These are phyloP conservation scores for Drosophila kanekoi DNA, from an alignment of 2,888 invertebrate genomes.

Conservation along the genomic window DNA sequence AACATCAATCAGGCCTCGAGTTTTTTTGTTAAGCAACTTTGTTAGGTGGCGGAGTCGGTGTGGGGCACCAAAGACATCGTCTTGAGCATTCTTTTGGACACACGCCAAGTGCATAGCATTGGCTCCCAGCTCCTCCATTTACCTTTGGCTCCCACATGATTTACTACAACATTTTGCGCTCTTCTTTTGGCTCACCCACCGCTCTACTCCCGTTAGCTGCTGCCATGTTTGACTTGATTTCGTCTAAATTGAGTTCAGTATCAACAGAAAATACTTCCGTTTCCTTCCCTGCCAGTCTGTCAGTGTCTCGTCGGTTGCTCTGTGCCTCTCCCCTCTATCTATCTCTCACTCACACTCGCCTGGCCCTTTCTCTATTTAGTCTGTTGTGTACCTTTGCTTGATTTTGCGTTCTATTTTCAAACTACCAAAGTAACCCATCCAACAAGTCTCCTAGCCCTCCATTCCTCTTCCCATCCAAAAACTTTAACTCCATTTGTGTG, in stretches of 20 bases:
- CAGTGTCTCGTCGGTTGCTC: slow-evolving; percentile 39
- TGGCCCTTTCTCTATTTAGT: slow-evolving; percentile 14
- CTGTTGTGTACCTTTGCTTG: slow-evolving; percentile 70
- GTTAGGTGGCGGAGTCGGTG: slow-evolving; percentile 25
- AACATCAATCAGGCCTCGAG: slow-evolving; percentile 76
- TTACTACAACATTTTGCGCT: slow-evolving; percentile 70
- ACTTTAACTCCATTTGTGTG: slow-evolving; percentile 42
- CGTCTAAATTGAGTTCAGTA: slow-evolving; percentile 82
- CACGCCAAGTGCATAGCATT: slow-evolving; percentile 52
- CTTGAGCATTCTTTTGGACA: slow-evolving; percentile 73
- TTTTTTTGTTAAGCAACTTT: slow-evolving; percentile 33
- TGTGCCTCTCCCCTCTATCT: neutral
- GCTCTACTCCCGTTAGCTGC: slow-evolving; percentile 30
- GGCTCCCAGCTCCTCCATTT: slow-evolving; percentile 39
- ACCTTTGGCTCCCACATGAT: slow-evolving; percentile 79
- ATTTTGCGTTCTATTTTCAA: slow-evolving; percentile 64
- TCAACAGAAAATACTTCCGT: slow-evolving; percentile 81
- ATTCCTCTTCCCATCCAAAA: neutral
- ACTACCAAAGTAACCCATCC: slow-evolving; percentile 58
- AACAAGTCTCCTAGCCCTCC: slow-evolving; percentile 39
- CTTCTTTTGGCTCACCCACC: slow-evolving; percentile 1
- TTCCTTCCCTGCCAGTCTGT: slow-evolving; percentile 65
- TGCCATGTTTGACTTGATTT: slow-evolving; percentile 81
- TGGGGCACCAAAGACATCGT: slow-evolving; percentile 50
- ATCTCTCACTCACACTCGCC: neutral